Evolutionary conservation across 2,113 vertebrate genomes (phyloP).

Genomic region (Delphinus delphis): DNA sequence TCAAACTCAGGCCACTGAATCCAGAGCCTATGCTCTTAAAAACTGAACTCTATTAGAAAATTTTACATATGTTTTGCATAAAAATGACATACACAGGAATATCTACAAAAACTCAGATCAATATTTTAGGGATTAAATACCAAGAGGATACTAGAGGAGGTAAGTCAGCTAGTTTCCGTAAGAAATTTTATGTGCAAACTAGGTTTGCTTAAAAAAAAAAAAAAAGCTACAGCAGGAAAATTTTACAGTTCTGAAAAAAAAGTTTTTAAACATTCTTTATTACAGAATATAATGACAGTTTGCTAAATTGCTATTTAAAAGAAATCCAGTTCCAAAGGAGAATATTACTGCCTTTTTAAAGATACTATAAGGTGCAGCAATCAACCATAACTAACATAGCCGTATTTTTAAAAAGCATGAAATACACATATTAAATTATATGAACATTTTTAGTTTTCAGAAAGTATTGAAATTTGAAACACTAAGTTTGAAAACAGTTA

Average conservation of each 20-base stretch:
- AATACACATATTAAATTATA: background rate
- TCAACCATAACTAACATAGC: background rate
- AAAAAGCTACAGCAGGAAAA: background rate
- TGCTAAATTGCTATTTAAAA: conserved; percentile 21
- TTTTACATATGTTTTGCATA: background rate
- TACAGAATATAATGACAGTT: conserved; percentile 26
- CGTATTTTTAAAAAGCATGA: conserved; percentile 37
- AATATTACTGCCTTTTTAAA: conserved; percentile 43
- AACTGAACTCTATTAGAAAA: conserved; percentile 25
- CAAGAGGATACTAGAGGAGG: background rate
- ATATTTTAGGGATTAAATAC: background rate
- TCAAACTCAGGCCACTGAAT: background rate
- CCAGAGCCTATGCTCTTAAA: conserved; percentile 17
- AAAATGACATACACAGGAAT: conserved; percentile 1
- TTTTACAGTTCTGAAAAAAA: conserved; percentile 32
- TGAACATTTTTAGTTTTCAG: background rate
- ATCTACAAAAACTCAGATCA: background rate
- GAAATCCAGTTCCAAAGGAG: conserved; percentile 13
- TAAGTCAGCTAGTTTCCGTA: background rate
- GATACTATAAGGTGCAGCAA: background rate
- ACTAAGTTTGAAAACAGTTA: conserved; percentile 13
- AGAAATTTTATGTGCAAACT: conserved; percentile 37
- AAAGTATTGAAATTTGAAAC: conserved; percentile 39
- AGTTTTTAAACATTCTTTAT: background rate
- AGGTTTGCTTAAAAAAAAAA: background rate